Evolutionary conservation across 2,888 invertebrate genomes (phyloP).

Genomic region (Caenorhabditis wallacei): DNA sequence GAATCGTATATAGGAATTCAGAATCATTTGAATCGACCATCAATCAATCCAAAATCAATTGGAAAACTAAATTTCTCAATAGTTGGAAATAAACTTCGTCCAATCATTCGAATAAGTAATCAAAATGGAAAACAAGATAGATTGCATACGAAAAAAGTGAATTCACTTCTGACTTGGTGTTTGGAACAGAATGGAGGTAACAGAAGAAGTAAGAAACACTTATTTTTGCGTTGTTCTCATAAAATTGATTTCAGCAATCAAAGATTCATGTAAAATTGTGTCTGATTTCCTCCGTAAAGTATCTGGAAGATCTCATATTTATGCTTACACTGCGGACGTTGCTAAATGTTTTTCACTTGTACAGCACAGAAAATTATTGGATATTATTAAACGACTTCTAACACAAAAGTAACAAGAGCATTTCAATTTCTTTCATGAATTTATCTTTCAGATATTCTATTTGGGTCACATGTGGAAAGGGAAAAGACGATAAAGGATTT

Average conservation of each 20-base stretch:
- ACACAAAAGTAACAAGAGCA: conserved; percentile 5
- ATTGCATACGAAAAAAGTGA: conserved; percentile 18
- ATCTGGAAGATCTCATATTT: background rate
- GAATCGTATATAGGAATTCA: background rate
- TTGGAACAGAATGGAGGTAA: background rate
- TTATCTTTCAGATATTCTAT: background rate
- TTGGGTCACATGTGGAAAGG: conserved; percentile 15
- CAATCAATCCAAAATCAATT: background rate
- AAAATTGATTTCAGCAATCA: conserved; percentile 23
- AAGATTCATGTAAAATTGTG: background rate
- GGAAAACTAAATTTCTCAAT: conserved; percentile 8
- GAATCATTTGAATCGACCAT: background rate
- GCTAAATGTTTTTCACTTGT: conserved; percentile 38
- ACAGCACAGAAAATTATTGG: background rate
- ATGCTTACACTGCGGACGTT: conserved; percentile 28
- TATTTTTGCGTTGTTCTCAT: background rate
- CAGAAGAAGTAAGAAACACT: background rate
- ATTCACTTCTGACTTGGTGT: conserved; percentile 29
- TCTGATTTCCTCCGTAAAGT: background rate
- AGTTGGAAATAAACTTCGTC: conserved; percentile 22
- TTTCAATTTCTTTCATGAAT: background rate
- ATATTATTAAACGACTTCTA: background rate
- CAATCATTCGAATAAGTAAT: background rate
- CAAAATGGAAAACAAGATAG: background rate
- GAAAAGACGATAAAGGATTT: conserved; percentile 2